Conservation (phyloP, 2,888 invertebrate genomes). For the Chaetoderma sp. region DNA sequence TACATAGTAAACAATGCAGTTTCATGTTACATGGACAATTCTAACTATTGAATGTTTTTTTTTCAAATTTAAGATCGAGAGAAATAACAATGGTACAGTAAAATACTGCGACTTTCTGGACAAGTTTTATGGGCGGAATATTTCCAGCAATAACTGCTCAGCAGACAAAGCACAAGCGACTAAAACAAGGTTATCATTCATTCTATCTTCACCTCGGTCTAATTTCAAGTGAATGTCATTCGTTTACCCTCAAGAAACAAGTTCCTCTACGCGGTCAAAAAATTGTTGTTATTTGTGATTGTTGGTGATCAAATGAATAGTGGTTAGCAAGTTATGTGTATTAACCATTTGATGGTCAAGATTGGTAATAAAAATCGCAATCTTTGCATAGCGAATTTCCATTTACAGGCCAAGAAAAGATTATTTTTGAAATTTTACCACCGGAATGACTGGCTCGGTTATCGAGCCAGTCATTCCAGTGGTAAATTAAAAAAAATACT, state of each 20-base stretch:
- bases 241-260: not conserved
- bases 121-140: constrained; percentile 41
- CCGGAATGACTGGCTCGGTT: too few species aligned
- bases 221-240: not conserved
- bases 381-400: too few species aligned
- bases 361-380: too few species aligned
- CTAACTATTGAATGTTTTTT: too few species aligned
- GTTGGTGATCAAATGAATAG: not conserved
- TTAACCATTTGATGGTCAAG: too few species aligned
- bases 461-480: too few species aligned
- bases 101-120: constrained; percentile 60
- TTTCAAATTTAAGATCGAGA: constrained; percentile 46
- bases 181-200: constrained; percentile 5
- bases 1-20: too few species aligned
- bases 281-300: not conserved
- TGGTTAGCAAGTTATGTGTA: not conserved
- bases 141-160: not conserved
- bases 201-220: not conserved
- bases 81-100: constrained; percentile 57
- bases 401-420: too few species aligned
- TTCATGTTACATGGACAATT: too few species aligned
- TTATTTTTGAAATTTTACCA: too few species aligned
- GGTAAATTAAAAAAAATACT: too few species aligned
- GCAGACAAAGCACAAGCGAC: constrained; percentile 9
- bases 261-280: not conserved